A percentile compares a stretch with the other conserved stretches of the same genome.
These are phyloP conservation scores for Caenorhabditis parvicauda DNA, from an alignment of 2,888 invertebrate species.

Conservation along the genomic window DNA sequence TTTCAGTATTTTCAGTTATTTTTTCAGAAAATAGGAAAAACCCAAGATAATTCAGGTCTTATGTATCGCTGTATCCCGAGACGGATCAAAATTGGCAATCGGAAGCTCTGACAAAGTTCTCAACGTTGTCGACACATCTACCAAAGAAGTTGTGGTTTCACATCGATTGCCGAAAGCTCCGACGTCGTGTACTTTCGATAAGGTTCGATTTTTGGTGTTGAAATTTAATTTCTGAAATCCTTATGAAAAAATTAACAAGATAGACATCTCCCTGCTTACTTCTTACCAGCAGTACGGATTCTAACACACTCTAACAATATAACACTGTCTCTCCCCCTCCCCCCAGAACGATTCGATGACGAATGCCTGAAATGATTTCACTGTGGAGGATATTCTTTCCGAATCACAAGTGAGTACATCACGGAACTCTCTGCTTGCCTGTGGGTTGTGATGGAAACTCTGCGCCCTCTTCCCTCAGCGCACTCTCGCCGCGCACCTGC, in stretches of 20 bases:
- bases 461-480: neutral
- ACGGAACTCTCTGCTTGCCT: neutral
- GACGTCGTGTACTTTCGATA: conserved; percentile 33
- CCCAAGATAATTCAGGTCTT: conserved; percentile 30
- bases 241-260: too few species aligned
- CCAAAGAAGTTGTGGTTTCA: conserved; percentile 7
- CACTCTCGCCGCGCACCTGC: too few species aligned
- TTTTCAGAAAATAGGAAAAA: too few species aligned
- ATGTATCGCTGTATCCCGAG: conserved; percentile 14
- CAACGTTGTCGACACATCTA: conserved; percentile 17
- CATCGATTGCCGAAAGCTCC: conserved; percentile 34
- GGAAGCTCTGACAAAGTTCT: conserved; percentile 35
- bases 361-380: conserved; percentile 22
- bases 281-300: too few species aligned
- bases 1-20: too few species aligned
- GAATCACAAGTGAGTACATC: too few species aligned
- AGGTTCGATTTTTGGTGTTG: conserved; percentile 3
- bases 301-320: too few species aligned
- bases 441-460: too few species aligned
- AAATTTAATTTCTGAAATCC: too few species aligned
- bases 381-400: neutral
- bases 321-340: too few species aligned
- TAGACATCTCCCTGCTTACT: too few species aligned
- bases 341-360: conserved; percentile 38
- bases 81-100: conserved; percentile 10